phyloP scores from a whole-genome alignment of 1,140 invertebrate genomes.

The Cataglyphis hispanica region DNA sequence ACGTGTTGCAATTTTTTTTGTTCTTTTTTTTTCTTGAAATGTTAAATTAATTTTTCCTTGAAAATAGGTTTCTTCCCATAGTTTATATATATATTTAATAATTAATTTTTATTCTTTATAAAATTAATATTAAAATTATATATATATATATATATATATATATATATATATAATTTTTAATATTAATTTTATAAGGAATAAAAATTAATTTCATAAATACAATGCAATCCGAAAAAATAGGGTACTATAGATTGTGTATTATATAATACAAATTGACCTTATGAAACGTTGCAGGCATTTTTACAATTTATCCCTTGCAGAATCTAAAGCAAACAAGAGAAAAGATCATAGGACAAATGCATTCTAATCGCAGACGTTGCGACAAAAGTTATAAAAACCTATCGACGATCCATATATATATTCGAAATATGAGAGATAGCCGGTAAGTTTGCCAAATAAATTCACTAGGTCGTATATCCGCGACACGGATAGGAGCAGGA shows the following conservation, averaged over 20 bases:
- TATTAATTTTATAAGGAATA: background rate
- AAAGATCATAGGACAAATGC: background rate
- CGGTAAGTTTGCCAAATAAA: slow-evolving; percentile 38
- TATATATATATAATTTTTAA: background rate
- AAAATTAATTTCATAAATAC: background rate
- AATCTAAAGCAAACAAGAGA: background rate
- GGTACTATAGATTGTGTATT: too few species aligned
- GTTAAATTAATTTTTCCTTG: background rate
- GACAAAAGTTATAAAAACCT: background rate
- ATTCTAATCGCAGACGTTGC: slow-evolving; percentile 3
- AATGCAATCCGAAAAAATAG: background rate
- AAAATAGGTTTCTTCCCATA: background rate
- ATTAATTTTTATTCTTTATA: too few species aligned
- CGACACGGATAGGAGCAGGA: slow-evolving; percentile 11
- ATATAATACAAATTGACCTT: background rate
- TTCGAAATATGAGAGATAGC: background rate
- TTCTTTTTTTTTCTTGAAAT: background rate
- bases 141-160: too few species aligned
- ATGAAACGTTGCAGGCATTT: background rate
- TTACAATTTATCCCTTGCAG: background rate
- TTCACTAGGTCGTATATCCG: background rate
- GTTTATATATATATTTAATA: background rate
- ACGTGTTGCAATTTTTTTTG: background rate
- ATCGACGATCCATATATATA: too few species aligned
- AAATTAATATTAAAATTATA: too few species aligned